Conservation (phyloP, 2,113 vertebrate species). For the Mellivora capensis region DNA sequence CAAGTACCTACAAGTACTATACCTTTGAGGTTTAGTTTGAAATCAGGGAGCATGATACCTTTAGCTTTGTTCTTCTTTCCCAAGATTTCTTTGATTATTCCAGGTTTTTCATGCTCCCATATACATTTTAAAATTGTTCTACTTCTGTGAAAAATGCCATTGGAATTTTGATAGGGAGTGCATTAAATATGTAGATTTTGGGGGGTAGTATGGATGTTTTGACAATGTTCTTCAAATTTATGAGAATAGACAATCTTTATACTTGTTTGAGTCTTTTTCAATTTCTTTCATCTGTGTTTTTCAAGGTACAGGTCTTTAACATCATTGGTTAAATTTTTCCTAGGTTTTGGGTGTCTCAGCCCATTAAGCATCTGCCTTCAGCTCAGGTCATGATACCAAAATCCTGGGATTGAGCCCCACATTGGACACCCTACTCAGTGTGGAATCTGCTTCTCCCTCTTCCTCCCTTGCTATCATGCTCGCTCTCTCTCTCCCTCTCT, state of each 20-base stretch:
- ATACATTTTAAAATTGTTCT: not conserved
- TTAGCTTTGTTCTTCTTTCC: not conserved
- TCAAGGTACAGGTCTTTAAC: not conserved
- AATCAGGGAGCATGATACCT: not conserved
- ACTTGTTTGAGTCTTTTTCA: not conserved
- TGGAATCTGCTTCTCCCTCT: no score
- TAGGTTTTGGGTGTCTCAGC: not conserved
- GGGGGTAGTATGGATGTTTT: not conserved
- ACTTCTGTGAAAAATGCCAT: not conserved
- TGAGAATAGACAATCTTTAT: not conserved
- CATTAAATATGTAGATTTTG: not conserved
- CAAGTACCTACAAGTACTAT: not conserved
- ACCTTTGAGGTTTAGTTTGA: not conserved
- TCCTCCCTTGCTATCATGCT: not conserved
- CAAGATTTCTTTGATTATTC: not conserved
- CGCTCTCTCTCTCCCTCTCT: not conserved
- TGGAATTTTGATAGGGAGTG: not conserved
- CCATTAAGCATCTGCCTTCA: not conserved
- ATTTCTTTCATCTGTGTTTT: not conserved
- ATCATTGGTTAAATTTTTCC: not conserved
- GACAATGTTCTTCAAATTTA: no score
- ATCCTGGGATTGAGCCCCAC: not conserved
- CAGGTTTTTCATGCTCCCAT: not conserved
- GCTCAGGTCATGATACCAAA: not conserved
- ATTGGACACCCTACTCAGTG: no score